Conservation (phyloP, 2,797 vertebrate genomes). For the Sylvia borin region DNA sequence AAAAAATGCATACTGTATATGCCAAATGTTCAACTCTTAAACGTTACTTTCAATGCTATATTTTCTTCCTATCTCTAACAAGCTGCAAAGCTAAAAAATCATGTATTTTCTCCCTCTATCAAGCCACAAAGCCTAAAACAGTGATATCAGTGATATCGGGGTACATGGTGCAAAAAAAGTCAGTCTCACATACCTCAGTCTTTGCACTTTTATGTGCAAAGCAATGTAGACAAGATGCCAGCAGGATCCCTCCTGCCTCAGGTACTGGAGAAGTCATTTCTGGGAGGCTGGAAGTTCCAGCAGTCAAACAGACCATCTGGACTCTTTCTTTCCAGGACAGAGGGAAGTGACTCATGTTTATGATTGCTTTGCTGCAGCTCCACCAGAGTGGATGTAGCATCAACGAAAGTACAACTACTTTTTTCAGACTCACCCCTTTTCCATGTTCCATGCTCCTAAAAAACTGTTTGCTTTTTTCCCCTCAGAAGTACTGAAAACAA, state of each 20-base stretch:
- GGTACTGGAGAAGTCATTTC: neutral
- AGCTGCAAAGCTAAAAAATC: neutral
- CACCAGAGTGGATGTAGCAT: neutral
- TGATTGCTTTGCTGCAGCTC: neutral
- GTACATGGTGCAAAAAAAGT: neutral
- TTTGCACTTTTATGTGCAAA: neutral
- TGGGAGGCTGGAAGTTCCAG: neutral
- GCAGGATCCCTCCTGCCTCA: neutral
- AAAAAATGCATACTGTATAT: neutral
- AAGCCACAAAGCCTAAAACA: neutral
- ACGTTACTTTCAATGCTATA: neutral
- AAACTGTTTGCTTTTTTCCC: fast-evolving
- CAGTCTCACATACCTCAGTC: neutral
- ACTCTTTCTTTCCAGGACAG: neutral
- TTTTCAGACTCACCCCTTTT: neutral
- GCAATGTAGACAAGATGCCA: neutral
- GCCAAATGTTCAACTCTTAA: neutral
- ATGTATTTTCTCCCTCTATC: neutral
- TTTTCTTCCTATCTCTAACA: neutral
- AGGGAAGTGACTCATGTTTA: neutral
- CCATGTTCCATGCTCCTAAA: neutral
- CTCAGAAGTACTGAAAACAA: neutral
- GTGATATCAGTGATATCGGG: neutral
- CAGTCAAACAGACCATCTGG: neutral
- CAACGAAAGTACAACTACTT: neutral